Percentiles rank a stretch among this genome's conserved stretches.
Conservation (phyloP, 1,140 invertebrate species). For the Arctopsyche grandis region DNA sequence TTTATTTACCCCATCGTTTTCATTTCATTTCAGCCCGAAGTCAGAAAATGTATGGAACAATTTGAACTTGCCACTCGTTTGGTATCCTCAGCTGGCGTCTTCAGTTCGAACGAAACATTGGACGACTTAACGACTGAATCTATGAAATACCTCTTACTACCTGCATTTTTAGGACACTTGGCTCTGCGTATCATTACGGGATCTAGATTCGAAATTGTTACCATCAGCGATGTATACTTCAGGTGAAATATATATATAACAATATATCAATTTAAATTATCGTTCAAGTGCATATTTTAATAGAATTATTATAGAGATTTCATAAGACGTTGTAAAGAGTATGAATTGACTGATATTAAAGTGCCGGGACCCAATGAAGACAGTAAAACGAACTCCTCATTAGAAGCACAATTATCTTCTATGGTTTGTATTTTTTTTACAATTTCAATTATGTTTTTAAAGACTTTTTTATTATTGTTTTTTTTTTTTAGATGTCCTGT, state of each 20-base stretch:
- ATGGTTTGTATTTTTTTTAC: conserved; percentile 59
- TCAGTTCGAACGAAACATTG: conserved; percentile 87
- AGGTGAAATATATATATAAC: conserved; percentile 60
- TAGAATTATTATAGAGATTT: conserved; percentile 72
- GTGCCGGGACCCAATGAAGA: conserved; percentile 62
- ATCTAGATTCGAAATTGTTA: conserved; percentile 74
- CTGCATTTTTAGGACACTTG: conserved; percentile 82
- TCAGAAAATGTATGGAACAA: conserved; percentile 75
- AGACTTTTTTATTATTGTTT: not conserved
- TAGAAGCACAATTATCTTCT: conserved; percentile 59
- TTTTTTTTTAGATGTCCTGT: conserved; percentile 58
- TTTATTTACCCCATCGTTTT: not conserved
- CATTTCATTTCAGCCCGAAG: conserved; percentile 66
- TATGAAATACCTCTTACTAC: conserved; percentile 85
- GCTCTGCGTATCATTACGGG: conserved; percentile 73
- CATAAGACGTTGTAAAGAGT: conserved; percentile 80
- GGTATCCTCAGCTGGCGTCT: conserved; percentile 82
- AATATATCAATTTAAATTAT: conserved; percentile 45
- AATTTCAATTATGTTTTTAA: not conserved
- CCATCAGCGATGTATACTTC: conserved; percentile 84
- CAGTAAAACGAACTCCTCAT: conserved; percentile 55
- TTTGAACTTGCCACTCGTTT: conserved; percentile 82
- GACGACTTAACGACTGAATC: conserved; percentile 89
- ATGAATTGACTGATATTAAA: conserved; percentile 75
- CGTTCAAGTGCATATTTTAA: not conserved